These are phyloP conservation scores for Semnopithecus entellus DNA, from an alignment of 2,113 vertebrate genomes.

Conservation along the genomic window DNA sequence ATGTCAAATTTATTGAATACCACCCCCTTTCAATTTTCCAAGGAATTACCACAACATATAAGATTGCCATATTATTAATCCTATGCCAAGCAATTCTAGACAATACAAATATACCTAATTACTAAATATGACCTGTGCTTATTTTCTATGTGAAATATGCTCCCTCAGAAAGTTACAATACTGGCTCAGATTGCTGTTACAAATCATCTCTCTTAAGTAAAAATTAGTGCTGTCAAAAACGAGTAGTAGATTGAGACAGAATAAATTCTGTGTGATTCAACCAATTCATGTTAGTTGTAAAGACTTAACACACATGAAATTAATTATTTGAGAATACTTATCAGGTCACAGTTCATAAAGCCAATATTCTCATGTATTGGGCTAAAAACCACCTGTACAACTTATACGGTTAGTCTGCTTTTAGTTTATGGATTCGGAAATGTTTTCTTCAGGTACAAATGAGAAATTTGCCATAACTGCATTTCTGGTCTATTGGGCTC, in stretches of 20 bases:
- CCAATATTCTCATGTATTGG: neutral
- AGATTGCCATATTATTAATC: neutral
- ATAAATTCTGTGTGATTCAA: neutral
- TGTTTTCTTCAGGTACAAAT: neutral
- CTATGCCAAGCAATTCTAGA: neutral
- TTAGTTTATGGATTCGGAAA: neutral
- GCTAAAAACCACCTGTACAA: neutral
- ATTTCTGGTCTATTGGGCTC: neutral
- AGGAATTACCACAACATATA: neutral
- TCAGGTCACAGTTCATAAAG: neutral
- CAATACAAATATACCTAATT: neutral
- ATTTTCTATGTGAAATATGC: neutral
- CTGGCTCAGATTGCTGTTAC: neutral
- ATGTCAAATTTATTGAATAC: neutral
- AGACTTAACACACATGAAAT: neutral
- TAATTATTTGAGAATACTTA: neutral
- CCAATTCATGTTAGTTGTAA: neutral
- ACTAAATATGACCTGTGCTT: neutral
- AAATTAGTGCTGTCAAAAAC: neutral
- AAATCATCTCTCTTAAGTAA: neutral
- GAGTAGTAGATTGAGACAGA: neutral
- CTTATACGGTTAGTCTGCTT: neutral
- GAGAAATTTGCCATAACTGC: neutral
- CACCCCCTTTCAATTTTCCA: neutral
- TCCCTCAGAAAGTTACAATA: neutral